Evolutionary conservation across 2,888 invertebrate genomes (phyloP).

Genomic region (Leistus spinibarbis): DNA sequence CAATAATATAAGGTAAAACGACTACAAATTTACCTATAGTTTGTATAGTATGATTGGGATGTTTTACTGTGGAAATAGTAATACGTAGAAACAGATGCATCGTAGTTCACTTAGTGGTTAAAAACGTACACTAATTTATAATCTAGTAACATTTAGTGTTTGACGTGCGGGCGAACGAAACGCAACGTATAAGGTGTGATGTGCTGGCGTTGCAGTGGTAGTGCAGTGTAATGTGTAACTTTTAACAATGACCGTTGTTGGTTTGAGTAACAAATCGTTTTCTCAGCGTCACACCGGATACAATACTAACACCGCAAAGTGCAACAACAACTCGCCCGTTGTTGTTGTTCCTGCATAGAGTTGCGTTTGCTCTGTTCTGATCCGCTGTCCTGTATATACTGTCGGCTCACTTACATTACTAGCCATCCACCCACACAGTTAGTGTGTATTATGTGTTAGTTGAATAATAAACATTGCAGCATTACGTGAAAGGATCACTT

Average conservation of each 20-base stretch:
- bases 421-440: background rate
- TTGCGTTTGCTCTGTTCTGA: background rate
- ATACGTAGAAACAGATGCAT: background rate
- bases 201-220: background rate
- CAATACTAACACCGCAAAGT: slow-evolving; percentile 1
- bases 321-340: background rate
- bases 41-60: no score
- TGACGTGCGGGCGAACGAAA: background rate
- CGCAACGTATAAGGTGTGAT: background rate
- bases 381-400: background rate
- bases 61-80: no score
- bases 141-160: background rate
- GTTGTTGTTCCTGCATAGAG: background rate
- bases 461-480: background rate
- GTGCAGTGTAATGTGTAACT: background rate
- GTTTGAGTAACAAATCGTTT: slow-evolving; percentile 9
- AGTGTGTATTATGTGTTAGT: background rate
- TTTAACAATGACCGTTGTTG: slow-evolving; percentile 10
- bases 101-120: background rate
- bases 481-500: background rate
- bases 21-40: no score
- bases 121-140: background rate
- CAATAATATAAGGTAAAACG: no score
- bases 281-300: slow-evolving; percentile 1
- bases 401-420: background rate